Conservation (phyloP, 1,140 invertebrate genomes). For the Drosophila lacteicornis region DNA sequence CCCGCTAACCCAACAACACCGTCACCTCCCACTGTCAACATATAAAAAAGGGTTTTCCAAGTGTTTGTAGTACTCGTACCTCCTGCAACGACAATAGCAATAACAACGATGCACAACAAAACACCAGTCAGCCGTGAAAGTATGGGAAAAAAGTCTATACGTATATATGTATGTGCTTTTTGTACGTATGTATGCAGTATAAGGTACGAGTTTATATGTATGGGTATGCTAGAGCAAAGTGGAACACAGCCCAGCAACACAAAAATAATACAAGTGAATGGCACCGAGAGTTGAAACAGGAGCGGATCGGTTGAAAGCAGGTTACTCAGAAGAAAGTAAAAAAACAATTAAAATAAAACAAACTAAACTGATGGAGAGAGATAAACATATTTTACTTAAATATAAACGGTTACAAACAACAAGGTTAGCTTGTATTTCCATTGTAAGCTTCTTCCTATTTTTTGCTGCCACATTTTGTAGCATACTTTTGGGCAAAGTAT, state of each 20-base stretch:
- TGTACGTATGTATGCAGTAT: not conserved
- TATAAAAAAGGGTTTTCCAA: conserved; percentile 44
- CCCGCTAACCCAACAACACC: conserved; percentile 23
- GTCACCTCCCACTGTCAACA: conserved; percentile 28
- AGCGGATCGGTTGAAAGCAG: conserved; percentile 29
- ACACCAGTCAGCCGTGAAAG: conserved; percentile 73
- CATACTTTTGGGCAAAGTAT: not conserved
- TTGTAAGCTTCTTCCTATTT: not conserved
- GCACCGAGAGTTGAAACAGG: conserved; percentile 48
- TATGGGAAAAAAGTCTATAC: conserved; percentile 57
- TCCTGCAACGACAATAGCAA: conserved; percentile 36
- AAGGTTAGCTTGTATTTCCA: not conserved
- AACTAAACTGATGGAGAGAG: too few relatives aligned
- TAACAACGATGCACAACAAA: conserved; percentile 53
- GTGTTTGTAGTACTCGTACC: conserved; percentile 24
- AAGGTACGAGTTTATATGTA: conserved; percentile 12
- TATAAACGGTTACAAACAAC: not conserved
- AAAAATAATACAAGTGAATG: conserved; percentile 68
- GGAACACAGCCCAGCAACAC: conserved; percentile 65
- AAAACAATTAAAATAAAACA: not conserved
- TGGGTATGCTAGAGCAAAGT: conserved; percentile 44
- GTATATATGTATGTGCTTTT: not conserved
- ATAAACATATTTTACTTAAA: not conserved
- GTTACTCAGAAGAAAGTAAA: not conserved
- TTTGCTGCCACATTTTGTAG: not conserved